Evolutionary conservation across 2,113 vertebrate species (phyloP), one percentile per base, ranked within the genome.

Genomic region (Lycaon pictus): DNA sequence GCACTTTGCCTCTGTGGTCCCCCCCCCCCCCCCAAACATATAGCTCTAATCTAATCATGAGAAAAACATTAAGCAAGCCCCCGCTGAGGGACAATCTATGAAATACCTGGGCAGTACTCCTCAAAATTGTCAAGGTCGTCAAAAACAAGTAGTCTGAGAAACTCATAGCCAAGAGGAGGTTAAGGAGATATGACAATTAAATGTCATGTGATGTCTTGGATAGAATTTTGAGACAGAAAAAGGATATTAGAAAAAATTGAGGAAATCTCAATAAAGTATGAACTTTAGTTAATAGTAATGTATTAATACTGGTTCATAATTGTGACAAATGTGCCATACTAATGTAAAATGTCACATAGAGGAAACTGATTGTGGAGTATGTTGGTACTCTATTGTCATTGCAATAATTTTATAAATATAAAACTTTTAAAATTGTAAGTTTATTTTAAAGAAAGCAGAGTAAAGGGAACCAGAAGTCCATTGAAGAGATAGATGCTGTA

Each of bases 361-460:
- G 51, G n/a, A 95, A 82, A 90, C 29, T 74, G 72, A 17, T 3
- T 77, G 5, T 71, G 5, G 29, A 17, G 35, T 76, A 51, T 65
- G 80, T 0, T 3, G 19, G 20, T 72, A 87, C 12, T 62, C 53
- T 90, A 37, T 35, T 88, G 53, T 80, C 27, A 81, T 71, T 96
- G 63, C 43, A 92, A 43, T 95, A 43, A 77, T 88, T 93, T 60
- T 86, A 0, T 63, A 96, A 88, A 92, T 43, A 29, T 82, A 85
- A 89, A 94, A 96, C 22, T 55, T 90, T 16, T 63, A 82, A 90
- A 82, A 86, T 86, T 51, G 63, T 92, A 92, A 89, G 15, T 83
- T 94, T 82, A 92, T 69, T 79, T 43, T 37, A 11, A 29, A 62
- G 58, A 58, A 58, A 43, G 5, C 25, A 74, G 43, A 69, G 27